Evolutionary conservation across 1,140 invertebrate genomes (phyloP), one percentile per base, ranked within the genome.

Genomic region (Bombus impatiens): DNA sequence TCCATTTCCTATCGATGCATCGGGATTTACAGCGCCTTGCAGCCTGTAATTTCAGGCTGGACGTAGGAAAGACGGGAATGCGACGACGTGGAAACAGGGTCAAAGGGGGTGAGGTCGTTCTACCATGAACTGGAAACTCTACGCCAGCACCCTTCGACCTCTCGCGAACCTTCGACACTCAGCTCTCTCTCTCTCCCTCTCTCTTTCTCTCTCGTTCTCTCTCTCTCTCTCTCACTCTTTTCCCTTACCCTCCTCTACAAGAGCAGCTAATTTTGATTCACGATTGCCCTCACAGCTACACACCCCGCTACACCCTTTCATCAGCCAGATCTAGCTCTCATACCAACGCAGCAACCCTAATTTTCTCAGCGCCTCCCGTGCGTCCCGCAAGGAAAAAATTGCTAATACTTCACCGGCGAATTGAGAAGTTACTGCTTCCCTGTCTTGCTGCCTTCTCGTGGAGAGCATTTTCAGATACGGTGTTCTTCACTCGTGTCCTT

Each of bases 191-290:
- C 62, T 15, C 28, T 32, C n/a, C 8, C n/a, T 65, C n/a, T 15
- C 35, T 35, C 35, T 35, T 13, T 32, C 62, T 65, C 0, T 8
- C 62, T 32, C 15, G 0, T n/a, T 15, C 32, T 32, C 32, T 32
- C 62, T 32, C 62, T 65, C 0, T 8, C 62, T 32, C 15, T 35
- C 65, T 9, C 32, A 15, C 65, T 35, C n/a, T 35, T 18, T 18
- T 35, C 32, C 32, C 65, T 35, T 67, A 6, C n/a, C 65, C 65
- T 67, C n/a, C 13, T 32, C n/a, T 35, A 67, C 65, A 67, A 67
- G 65, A 67, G 65, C 65, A 32, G 65, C 65, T 92, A 91, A 92
- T 91, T 92, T 92, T 91, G 88, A 92, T 91, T 92, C 91, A 90
- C 86, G 87, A 83, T 82, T 88, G 78, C 77, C 28, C 35, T 77